Evolutionary conservation across 2,888 invertebrate genomes (phyloP), one percentile per base, ranked within the genome.

Genomic region (Himalopsyche kuldschensis): DNA sequence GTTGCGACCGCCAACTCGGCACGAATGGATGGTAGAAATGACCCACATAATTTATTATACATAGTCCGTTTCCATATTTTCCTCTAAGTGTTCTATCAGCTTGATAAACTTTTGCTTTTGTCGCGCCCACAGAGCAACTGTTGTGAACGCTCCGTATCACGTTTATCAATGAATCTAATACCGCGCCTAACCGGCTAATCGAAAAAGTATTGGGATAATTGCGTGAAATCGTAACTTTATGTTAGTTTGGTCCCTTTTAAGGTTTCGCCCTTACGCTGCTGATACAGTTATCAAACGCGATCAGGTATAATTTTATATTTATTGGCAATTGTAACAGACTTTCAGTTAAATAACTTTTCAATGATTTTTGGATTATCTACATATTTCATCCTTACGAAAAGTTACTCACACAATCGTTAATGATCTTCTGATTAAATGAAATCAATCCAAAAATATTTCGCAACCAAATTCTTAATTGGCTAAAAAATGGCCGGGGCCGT

Each of bases 21-120:
- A 20, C 20, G 15, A 24, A 55, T 20, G 55, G 6, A 55, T 55
- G 55, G n/a, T 20, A n/a, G 24, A 55, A 55, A 55, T 55, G 55
- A 55, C 55, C 55, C 55, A 55, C 20, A 20, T 41, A 41, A 41
- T 55, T 10, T 55, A 55, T 55, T 20, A 55, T 55, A 55, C 55
- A 55, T 20, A 55, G 55, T 55, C 55, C 41, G 32, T 75, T 69
- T 82, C 79, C 69, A 79, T 82, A 82, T 79, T 79, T 82, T 63
- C 75, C 79, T 46, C 79, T 82, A 82, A 82, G 82, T 82, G 82
- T 78, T 82, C 82, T 69, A 82, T 82, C 75, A 82, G 30, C 79
- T 35, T 79, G 79, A 82, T 55, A 55, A 55, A 55, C 20, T 55
- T 55, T 55, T 20, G 24, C 20, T 3, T 55, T 55, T 55, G 20